Base-by-base conservation (phyloP, 2,797 vertebrate genomes). In the Enteromius afrohamiltoni region DNA sequence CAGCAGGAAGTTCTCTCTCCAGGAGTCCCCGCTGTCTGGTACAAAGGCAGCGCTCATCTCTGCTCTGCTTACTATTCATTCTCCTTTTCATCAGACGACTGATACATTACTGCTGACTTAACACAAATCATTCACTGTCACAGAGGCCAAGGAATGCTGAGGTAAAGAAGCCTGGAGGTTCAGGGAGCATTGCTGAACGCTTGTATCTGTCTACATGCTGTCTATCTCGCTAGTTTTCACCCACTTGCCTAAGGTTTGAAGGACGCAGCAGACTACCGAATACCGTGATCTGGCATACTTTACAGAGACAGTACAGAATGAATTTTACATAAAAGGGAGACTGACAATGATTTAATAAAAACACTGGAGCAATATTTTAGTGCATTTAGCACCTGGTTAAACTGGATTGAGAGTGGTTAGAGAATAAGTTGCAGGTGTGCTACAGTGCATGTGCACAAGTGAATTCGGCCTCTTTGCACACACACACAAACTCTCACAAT, bases 101-200 rank as follows among this genome's bases (percentile, higher is more conserved):
- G 93, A 95, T 94, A 92, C 93, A 94, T 95, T 92, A 93, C 92
- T 92, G 84, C 92, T 93, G 93, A 94, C 92, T 94, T 93, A 90
- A 93, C 92, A 94, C 93, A 92, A 94, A 94, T 95, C 94, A 92
- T 93, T 94, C 93, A 94, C 89, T 93, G 94, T 94, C 93, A 93
- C 90, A 91, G 91, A 87, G 88, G 93, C 91, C 92, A 86, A 88
- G 93, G 91, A 92, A 91, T 90, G 86, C 91, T 91, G 92, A 93
- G 93, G 93, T 92, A 93, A 92, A 93, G 91, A 92, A 93, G 93
- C 92, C 91, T 90, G 87, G 84, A 92, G 92, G 92, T 91, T 91
- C 89, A 62, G 49, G 75, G 47, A 83, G 62, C 85, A 81, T 29
- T 62, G 49, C 29, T 55, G 70, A 79, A 80, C 87, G 91, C 91